These are phyloP conservation scores for Protophormia terraenovae DNA, from an alignment of 2,888 invertebrate genomes.

Conservation along the genomic window DNA sequence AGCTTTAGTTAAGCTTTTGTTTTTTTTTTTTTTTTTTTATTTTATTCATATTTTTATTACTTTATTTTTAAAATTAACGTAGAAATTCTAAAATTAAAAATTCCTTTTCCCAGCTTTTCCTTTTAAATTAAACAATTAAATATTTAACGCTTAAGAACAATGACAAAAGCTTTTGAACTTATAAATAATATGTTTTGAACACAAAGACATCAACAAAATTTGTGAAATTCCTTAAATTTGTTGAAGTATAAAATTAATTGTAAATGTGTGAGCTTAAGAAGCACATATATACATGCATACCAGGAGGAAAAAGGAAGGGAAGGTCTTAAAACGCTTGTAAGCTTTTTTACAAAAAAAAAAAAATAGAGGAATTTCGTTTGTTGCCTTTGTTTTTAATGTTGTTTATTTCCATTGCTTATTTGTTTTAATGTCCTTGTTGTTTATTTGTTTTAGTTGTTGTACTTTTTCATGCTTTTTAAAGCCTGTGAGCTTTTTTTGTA, in stretches of 20 bases:
- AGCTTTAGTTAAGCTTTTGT: no score
- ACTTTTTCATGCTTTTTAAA: constrained; percentile 15
- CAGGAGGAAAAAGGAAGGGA: not conserved
- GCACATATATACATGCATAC: not conserved
- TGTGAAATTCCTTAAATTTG: constrained; percentile 31
- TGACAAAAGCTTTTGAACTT: not conserved
- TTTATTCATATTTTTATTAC: no score
- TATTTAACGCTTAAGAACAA: not conserved
- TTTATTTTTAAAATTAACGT: no score
- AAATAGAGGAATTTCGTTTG: constrained; percentile 21
- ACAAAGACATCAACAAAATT: not conserved
- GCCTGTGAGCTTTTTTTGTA: constrained; percentile 36
- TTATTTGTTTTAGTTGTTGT: constrained; percentile 32
- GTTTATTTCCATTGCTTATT: constrained; percentile 42
- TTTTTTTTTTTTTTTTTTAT: no score
- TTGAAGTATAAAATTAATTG: constrained; percentile 52
- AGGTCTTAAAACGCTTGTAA: not conserved
- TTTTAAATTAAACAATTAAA: not conserved
- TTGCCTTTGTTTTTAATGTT: constrained; percentile 24
- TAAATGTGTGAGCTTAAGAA: not conserved
- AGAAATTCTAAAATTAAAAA: no score
- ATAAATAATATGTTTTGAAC: not conserved
- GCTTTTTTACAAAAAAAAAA: not conserved
- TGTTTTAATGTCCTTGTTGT: constrained; percentile 55
- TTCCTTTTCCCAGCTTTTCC: not conserved